phyloP scores from a whole-genome alignment of 1,140 invertebrate genomes.

The Aphaenogaster ashmeadi region DNA sequence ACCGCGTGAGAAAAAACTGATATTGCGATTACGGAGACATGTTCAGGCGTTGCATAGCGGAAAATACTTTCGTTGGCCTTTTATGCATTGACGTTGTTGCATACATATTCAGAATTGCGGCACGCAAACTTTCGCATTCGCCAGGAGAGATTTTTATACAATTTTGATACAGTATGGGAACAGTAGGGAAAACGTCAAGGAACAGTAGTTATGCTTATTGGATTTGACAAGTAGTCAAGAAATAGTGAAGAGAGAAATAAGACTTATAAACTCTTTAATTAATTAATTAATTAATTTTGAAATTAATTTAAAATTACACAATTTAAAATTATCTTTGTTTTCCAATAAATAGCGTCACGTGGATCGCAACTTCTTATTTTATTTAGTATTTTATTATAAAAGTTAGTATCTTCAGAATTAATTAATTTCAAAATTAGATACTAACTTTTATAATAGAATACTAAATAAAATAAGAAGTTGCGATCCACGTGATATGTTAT shows the following conservation, averaged over 20 bases:
- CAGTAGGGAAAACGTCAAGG: background rate
- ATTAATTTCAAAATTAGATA: too few species aligned
- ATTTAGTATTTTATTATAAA: background rate
- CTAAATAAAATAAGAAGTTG: background rate
- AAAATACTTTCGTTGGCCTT: conserved; percentile 45
- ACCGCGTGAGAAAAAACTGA: background rate
- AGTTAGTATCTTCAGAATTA: background rate
- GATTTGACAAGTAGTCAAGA: background rate
- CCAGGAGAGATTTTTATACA: background rate
- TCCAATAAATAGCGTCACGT: background rate
- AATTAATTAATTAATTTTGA: too few species aligned
- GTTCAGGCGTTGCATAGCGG: background rate
- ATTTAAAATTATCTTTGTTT: background rate
- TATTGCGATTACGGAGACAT: conserved; percentile 20
- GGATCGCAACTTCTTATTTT: background rate
- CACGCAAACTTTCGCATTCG: conserved; percentile 17
- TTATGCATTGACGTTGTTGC: background rate
- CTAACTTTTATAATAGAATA: background rate
- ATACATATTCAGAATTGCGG: conserved; percentile 4
- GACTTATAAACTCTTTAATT: background rate
- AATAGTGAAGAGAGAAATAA: background rate
- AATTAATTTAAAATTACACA: too few species aligned
- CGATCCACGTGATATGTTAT: background rate
- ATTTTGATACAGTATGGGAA: background rate
- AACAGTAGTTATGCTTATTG: background rate